Percentiles rank a stretch among this genome's conserved stretches.
These are phyloP conservation scores for Donacobius atricapilla DNA, from an alignment of 2,113 vertebrate genomes.

Conservation along the genomic window DNA sequence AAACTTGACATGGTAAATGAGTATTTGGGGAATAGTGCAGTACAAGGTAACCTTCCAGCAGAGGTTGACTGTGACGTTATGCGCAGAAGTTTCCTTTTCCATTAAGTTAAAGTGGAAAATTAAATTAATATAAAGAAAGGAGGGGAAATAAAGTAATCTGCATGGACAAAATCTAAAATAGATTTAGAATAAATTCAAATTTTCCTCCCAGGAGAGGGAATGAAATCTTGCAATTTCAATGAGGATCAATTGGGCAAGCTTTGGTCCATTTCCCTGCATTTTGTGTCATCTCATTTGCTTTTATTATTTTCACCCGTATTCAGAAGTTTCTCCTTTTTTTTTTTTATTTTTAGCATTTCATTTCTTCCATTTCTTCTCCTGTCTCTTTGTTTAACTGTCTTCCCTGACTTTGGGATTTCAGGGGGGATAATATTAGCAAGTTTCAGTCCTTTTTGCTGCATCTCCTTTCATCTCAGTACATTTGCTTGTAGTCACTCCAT, in stretches of 20 bases:
- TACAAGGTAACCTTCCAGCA: background rate
- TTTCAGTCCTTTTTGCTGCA: fast-evolving
- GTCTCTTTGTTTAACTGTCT: background rate
- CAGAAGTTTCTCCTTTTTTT: fast-evolving
- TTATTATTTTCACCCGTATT: background rate
- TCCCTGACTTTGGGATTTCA: background rate
- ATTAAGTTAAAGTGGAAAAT: background rate
- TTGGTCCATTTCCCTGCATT: background rate
- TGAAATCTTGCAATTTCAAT: background rate
- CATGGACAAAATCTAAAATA: background rate
- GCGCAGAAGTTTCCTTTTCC: background rate
- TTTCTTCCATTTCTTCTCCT: background rate
- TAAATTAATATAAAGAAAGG: background rate
- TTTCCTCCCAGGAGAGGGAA: background rate
- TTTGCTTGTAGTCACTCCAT: background rate
- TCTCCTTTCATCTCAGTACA: background rate
- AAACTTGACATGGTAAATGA: background rate
- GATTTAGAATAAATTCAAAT: background rate
- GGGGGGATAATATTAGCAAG: background rate
- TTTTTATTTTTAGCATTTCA: background rate
- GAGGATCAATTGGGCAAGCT: background rate
- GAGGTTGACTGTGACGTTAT: background rate
- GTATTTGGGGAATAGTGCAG: background rate
- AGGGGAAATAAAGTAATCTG: too few species aligned
- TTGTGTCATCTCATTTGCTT: background rate